Base-by-base conservation (phyloP, 2,888 invertebrate genomes). In the Hipparchia sbordonii region DNA sequence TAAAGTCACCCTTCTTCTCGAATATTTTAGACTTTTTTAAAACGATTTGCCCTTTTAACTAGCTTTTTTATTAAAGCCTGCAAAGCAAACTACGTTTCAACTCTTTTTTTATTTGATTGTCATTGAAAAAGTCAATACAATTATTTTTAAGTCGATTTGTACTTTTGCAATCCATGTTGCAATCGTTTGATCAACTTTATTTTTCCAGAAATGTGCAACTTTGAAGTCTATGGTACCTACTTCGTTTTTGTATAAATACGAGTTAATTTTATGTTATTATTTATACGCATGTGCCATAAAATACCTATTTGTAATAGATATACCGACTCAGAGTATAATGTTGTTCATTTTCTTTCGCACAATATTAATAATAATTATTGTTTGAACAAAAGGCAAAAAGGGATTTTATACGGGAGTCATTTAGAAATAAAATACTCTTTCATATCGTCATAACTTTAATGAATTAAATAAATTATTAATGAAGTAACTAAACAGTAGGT, bases 241-340 rank as follows among this genome's bases (percentile, higher is more conserved):
- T 76, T 78, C 71, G 83, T 79, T 84, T 83, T 84, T 87, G 85
- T 87, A 86, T 83, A 78, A 86, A 85, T 80, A 85, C 82, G 84
- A 82, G 82, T 86, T 80, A 78, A 75, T 86, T 85, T 86, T 85
- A 86, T 83, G 81, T 84, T 86, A 86, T 84, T 84, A 86, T 84
- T 84, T 85, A 86, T 86, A 85, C 85, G 86, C 87, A 90, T 87
- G 92, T 92, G 92, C 92, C 92, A 92, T 92, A 92, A 84, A 84
- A 80, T 81, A 84, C 80, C 80, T 82, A 81, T 86, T 88, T 85
- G 78, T 80, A 82, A 77, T 78, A 77, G 77, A 71, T 70, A n/a
- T 84, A 80, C 87, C 87, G 86, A 87, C 82, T 84, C 85, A 82
- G 82, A 80, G 80, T 79, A 80, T 80, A 79, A 79, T 66, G 74